Evolutionary conservation across 92 coral and sea anemone species (phyloP).

Genomic region (Bergia sp.): DNA sequence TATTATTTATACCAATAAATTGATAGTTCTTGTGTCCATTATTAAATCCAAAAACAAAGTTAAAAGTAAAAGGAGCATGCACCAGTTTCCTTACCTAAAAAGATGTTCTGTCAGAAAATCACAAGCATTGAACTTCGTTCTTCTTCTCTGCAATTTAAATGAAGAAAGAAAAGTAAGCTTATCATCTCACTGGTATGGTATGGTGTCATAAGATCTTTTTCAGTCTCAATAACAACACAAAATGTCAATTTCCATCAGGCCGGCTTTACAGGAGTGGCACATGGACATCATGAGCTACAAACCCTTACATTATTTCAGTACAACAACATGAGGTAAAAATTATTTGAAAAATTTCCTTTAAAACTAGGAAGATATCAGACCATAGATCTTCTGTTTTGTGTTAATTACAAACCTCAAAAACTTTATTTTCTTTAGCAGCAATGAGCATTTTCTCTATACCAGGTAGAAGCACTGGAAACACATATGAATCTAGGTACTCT

Average conservation of each 20-base stretch:
- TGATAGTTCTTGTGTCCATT: too few species aligned
- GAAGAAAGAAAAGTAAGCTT: not conserved
- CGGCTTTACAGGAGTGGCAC: not conserved
- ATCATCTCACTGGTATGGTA: not conserved
- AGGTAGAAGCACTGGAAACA: constrained; percentile 91
- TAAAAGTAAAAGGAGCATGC: not conserved
- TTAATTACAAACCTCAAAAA: constrained; percentile 79
- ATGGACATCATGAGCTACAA: too few species aligned
- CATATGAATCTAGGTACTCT: constrained; percentile 83
- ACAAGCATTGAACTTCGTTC: constrained; percentile 99
- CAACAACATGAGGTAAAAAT: not conserved
- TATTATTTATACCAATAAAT: too few species aligned
- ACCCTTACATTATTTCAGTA: not conserved
- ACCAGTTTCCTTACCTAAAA: constrained; percentile 68
- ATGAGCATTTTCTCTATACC: constrained; percentile 90
- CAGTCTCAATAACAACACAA: not conserved
- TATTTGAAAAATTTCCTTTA: too few species aligned
- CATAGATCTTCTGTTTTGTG: not conserved
- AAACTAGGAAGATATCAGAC: not conserved
- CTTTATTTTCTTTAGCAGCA: constrained; percentile 96
- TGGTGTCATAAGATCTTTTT: not conserved
- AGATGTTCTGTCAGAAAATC: constrained; percentile 88
- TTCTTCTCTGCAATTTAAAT: constrained; percentile 80
- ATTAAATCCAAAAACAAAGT: not conserved
- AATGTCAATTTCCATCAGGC: not conserved